Conservation (phyloP, 2,113 vertebrate species). For the Ursus arctos region DNA sequence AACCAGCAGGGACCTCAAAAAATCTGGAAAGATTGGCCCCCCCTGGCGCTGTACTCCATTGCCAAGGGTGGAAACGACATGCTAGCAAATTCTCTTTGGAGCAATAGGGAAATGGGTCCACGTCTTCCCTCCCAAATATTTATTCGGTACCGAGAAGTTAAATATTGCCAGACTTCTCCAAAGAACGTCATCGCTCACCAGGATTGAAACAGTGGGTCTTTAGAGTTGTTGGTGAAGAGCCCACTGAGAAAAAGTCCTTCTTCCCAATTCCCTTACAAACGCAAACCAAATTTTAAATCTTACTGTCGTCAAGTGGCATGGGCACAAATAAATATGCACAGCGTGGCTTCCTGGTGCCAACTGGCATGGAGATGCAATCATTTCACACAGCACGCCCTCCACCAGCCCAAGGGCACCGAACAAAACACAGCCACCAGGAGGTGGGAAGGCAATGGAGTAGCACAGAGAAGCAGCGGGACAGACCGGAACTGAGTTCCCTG, state of each 20-base stretch:
- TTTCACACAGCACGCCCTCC: slow-evolving; percentile 53
- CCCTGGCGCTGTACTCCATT: background rate
- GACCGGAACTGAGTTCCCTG: background rate
- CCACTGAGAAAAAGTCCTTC: slow-evolving; percentile 24
- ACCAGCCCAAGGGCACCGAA: slow-evolving; percentile 25
- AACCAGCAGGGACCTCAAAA: slow-evolving; percentile 24
- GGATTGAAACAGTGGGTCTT: background rate
- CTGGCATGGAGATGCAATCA: slow-evolving; percentile 52
- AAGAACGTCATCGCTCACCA: background rate
- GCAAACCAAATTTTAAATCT: slow-evolving; percentile 66
- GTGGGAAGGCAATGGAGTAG: background rate
- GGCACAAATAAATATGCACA: slow-evolving; percentile 69
- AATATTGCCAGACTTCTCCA: background rate
- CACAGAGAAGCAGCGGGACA: background rate
- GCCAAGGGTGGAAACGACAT: background rate
- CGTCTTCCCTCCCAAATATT: background rate
- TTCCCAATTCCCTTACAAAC: background rate
- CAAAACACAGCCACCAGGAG: slow-evolving; percentile 25
- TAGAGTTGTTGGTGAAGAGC: background rate
- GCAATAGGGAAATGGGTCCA: background rate
- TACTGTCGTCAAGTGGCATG: slow-evolving; percentile 46
- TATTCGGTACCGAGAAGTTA: background rate
- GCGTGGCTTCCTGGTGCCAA: slow-evolving; percentile 67
- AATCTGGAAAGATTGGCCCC: background rate
- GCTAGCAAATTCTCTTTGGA: background rate